Evolutionary conservation across 2,113 vertebrate genomes (phyloP), one percentile per base, ranked within the genome.

Genomic region (Aplodontia rufa): DNA sequence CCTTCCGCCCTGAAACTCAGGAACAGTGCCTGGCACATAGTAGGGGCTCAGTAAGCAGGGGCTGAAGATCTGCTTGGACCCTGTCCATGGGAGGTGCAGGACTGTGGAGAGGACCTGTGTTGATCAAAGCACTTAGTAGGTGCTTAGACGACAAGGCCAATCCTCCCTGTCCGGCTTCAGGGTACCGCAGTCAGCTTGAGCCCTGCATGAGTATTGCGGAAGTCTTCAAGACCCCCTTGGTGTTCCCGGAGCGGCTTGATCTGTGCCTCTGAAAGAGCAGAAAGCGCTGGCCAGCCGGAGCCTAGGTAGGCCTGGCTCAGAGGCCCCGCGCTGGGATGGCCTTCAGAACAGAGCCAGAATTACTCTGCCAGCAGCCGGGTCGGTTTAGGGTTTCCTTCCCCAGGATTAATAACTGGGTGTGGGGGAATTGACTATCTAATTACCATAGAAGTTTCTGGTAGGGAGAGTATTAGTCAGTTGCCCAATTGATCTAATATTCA

Each of bases 401-500:
- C 55, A 51, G 53, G 68, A 89, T 92, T 96, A 95, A 89, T 80
- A 71, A 58, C 84, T 81, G 85, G 92, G 92, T 55, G 84, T 96
- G 76, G 60, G 87, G 81, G 47, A 68, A 76, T 66, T 91, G 68
- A 68, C 37, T 84, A 24, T 62, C 35, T 93, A 83, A 89, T 97
- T 88, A 89, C 55, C 51, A 49, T 1, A 6, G 81, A 71, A 37
- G 90, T 95, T 96, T 92, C 90, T 66, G n/a, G 90, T 22, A 76
- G 58, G 62, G 62, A 95, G 89, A 92, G 78, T 83, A 51, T 94
- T 58, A 62, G 78, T 83, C 93, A 92, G 22, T 94, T 86, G 88
- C 47, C 88, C 47, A 62, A 82, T 93, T 90, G 89, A n/a, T 60
- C 85, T 71, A 87, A 94, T 78, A 74, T 97, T 95, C 87, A 80